phyloP scores from a whole-genome alignment of 53 echinoderm and acorn worm genomes.

The Temnopleurus reevesii region DNA sequence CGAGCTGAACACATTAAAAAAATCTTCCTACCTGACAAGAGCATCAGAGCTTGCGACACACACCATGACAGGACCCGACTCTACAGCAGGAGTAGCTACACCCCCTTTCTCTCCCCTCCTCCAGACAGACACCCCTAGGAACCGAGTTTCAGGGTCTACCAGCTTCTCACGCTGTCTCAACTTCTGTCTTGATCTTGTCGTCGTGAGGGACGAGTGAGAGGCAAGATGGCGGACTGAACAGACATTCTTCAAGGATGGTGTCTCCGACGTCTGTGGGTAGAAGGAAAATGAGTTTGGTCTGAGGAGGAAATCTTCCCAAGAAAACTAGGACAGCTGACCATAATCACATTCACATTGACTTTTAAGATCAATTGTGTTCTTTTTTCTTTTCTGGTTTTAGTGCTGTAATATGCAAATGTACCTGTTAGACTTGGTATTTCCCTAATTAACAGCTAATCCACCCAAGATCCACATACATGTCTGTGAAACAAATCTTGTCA shows the following conservation, averaged over 20 bases:
- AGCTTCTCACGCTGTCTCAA: conserved; percentile 54
- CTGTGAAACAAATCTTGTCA: no score
- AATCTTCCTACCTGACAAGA: conserved; percentile 6
- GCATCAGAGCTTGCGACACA: conserved; percentile 50
- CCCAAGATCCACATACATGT: no score
- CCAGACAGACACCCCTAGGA: conserved; percentile 67
- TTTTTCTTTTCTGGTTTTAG: no score
- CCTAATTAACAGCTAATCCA: no score
- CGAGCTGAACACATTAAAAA: background rate
- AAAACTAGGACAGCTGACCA: no score
- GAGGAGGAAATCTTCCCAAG: no score
- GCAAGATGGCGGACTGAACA: conserved; percentile 41
- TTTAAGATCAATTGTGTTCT: no score
- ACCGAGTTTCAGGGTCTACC: conserved; percentile 84
- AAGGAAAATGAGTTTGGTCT: no score
- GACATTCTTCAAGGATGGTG: background rate
- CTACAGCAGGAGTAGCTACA: background rate
- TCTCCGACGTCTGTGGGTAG: background rate
- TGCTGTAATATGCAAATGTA: no score
- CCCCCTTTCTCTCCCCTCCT: background rate
- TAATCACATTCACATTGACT: no score
- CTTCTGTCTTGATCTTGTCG: conserved; percentile 28
- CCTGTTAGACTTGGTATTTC: no score
- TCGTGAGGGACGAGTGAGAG: conserved; percentile 40
- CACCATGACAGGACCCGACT: background rate